These are phyloP conservation scores for Anthopleura xanthogrammica DNA, from an alignment of 92 coral and sea anemone genomes.

Conservation along the genomic window DNA sequence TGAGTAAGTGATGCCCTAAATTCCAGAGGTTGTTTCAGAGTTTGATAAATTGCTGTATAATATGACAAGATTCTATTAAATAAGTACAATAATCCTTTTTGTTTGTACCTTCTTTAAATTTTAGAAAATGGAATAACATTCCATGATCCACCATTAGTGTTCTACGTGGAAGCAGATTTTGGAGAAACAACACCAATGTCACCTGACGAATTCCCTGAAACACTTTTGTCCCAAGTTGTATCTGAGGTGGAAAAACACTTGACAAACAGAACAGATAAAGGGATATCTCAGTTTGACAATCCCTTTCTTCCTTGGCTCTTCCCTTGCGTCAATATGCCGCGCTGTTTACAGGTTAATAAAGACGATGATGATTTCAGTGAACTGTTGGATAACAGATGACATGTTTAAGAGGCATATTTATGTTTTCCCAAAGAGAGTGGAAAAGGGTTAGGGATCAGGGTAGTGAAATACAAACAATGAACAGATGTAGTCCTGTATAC, in stretches of 20 bases:
- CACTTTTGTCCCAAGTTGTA: constrained; percentile 30
- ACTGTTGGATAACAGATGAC: constrained; percentile 36
- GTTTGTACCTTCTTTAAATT: neutral
- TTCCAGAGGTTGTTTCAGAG: no score
- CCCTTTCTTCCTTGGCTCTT: constrained; percentile 70
- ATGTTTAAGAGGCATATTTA: neutral
- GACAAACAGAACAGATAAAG: constrained; percentile 72
- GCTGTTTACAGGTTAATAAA: constrained; percentile 56
- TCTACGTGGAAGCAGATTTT: constrained; percentile 75
- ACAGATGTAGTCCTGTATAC: no score
- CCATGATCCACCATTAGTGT: constrained; percentile 80
- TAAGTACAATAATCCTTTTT: neutral
- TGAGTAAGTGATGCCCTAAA: no score
- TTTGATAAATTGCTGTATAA: no score
- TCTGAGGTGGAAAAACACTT: constrained; percentile 64
- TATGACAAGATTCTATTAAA: no score
- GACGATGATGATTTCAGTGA: constrained; percentile 59
- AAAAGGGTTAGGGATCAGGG: no score
- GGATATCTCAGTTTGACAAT: constrained; percentile 85
- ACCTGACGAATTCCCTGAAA: constrained; percentile 43
- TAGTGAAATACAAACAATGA: no score
- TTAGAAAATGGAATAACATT: constrained; percentile 50
- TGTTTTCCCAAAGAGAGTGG: no score
- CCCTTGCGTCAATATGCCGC: constrained; percentile 77
- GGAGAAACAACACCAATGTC: constrained; percentile 67